These are phyloP conservation scores for Lasioglossum villosulum DNA, from an alignment of 2,888 invertebrate genomes.

Conservation along the genomic window DNA sequence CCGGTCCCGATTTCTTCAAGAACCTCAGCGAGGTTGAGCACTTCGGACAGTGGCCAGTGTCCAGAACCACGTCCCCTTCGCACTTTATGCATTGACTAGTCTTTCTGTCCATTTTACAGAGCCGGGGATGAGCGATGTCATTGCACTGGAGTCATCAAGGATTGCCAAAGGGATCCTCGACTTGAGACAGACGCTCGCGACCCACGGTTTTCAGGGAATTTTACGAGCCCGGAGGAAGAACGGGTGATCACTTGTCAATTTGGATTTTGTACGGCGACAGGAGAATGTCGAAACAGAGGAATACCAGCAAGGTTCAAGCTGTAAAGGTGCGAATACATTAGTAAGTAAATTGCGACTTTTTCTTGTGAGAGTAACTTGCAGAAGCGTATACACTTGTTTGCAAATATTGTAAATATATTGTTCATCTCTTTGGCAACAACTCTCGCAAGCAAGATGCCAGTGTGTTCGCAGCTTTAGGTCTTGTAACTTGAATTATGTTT, in stretches of 20 bases:
- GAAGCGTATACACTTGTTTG: too few species aligned
- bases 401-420: neutral
- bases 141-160: neutral
- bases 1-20: neutral
- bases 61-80: conserved; percentile 24
- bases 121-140: neutral
- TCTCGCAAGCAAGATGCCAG: neutral
- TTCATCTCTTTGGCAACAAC: neutral
- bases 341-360: neutral
- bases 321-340: neutral
- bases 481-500: neutral
- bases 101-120: conserved; percentile 42
- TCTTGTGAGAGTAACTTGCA: neutral
- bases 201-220: conserved; percentile 20
- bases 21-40: conserved; percentile 22
- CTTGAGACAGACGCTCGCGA: neutral
- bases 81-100: conserved; percentile 13
- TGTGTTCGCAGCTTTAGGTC: neutral
- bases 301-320: neutral
- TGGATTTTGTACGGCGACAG: conserved; percentile 28
- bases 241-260: conserved; percentile 54
- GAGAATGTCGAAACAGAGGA: conserved; percentile 45
- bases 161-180: neutral
- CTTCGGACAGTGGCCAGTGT: conserved; percentile 29
- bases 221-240: neutral